These are phyloP conservation scores for Pedionomus torquatus DNA, from an alignment of 2,113 vertebrate genomes.

Conservation along the genomic window DNA sequence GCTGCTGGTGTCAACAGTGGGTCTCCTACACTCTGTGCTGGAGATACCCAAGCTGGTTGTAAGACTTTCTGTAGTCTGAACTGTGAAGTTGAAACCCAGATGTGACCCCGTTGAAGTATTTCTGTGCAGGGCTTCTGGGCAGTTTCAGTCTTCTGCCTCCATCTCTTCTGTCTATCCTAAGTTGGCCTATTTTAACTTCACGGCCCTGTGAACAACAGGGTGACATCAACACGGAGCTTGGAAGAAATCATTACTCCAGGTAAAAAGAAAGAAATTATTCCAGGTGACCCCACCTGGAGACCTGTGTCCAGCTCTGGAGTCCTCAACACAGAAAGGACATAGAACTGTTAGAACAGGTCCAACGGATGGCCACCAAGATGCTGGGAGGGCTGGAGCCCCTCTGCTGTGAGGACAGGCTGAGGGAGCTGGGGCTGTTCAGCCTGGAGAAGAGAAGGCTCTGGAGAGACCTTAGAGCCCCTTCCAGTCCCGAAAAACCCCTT, in stretches of 20 bases:
- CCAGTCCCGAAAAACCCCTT: too few species aligned
- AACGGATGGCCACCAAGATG: too few species aligned
- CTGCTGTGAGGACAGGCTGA: too few species aligned
- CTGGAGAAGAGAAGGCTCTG: too few species aligned
- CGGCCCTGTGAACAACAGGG: not conserved
- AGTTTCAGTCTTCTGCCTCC: not conserved
- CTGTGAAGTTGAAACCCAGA: not conserved
- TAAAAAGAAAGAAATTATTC: too few species aligned
- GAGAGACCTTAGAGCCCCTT: too few species aligned
- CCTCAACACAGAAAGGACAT: too few species aligned
- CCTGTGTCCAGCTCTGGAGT: too few species aligned
- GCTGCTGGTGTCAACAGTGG: not conserved
- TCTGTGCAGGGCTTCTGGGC: not conserved
- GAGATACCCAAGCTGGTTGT: not conserved
- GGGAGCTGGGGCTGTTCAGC: too few species aligned
- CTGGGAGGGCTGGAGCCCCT: too few species aligned
- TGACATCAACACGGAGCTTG: not conserved
- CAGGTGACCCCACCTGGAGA: too few species aligned
- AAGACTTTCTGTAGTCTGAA: not conserved
- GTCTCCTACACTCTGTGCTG: not conserved
- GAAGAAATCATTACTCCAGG: rapidly evolving
- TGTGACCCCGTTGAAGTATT: rapidly evolving
- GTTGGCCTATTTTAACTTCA: not conserved
- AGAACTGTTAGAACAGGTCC: too few species aligned
- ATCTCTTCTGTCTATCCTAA: not conserved